These are phyloP conservation scores for Calycopis cecrops DNA, from an alignment of 1,140 invertebrate species.

Conservation along the genomic window DNA sequence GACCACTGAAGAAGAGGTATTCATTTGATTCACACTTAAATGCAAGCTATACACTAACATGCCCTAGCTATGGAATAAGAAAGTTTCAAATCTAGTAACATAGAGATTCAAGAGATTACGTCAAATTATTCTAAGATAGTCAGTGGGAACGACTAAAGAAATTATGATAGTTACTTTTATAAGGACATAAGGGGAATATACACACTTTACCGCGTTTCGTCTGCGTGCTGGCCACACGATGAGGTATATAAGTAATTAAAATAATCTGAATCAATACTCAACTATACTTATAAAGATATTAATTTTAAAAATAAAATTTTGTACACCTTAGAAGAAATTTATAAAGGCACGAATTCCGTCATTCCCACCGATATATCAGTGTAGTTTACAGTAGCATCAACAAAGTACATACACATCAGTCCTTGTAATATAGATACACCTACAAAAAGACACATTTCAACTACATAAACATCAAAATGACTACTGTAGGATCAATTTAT, in stretches of 20 bases:
- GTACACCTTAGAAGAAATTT: background rate
- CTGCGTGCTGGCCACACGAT: too few relatives aligned
- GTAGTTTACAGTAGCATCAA: background rate
- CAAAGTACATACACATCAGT: slow-evolving; percentile 6
- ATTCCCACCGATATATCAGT: slow-evolving; percentile 1
- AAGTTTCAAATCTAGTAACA: slow-evolving; percentile 7
- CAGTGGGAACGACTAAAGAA: slow-evolving; percentile 1
- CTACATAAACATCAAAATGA: slow-evolving; percentile 1
- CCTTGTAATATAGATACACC: background rate
- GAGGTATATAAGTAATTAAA: too few relatives aligned
- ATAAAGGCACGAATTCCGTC: slow-evolving; percentile 1
- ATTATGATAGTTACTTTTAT: background rate
- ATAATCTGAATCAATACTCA: too few relatives aligned
- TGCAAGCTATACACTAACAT: slow-evolving; percentile 33
- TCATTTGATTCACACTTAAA: slow-evolving; percentile 49
- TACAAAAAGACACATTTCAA: background rate
- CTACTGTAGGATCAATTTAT: slow-evolving; percentile 3
- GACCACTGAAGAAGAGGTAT: slow-evolving; percentile 71
- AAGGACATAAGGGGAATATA: too few relatives aligned
- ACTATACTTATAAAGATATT: too few relatives aligned
- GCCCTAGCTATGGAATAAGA: slow-evolving; percentile 25
- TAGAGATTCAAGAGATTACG: background rate
- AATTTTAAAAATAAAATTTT: background rate
- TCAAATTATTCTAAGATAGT: slow-evolving; percentile 3
- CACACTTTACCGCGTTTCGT: too few relatives aligned